Conservation (phyloP, 2,888 invertebrate genomes). For the Xanthorhoe spadicearia region DNA sequence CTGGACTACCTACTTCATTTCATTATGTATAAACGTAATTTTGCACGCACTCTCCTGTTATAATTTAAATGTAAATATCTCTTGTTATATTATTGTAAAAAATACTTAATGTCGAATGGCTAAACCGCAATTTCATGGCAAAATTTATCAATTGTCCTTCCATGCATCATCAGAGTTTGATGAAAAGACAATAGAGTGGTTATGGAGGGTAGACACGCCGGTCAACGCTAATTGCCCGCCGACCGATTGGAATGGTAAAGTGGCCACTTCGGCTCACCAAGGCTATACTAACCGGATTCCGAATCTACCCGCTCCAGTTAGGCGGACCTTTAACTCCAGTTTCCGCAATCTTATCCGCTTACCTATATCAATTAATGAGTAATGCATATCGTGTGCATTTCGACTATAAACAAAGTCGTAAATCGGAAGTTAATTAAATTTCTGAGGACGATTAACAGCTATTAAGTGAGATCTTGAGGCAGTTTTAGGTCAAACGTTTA, state of each 20-base stretch:
- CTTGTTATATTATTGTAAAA: not conserved
- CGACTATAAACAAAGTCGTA: constrained; percentile 9
- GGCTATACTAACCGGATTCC: constrained; percentile 81
- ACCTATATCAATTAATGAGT: constrained; percentile 40
- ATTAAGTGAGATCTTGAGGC: constrained; percentile 24
- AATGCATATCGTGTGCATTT: constrained; percentile 24
- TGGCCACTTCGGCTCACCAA: constrained; percentile 79
- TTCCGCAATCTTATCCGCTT: constrained; percentile 69
- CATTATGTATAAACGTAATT: constrained; percentile 4
- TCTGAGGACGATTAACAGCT: constrained; percentile 14
- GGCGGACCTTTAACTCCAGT: constrained; percentile 76
- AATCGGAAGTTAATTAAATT: constrained; percentile 3
- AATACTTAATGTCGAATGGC: not conserved
- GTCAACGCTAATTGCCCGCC: constrained; percentile 74
- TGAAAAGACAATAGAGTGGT: constrained; percentile 44
- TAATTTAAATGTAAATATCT: not conserved
- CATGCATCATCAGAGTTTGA: constrained; percentile 39
- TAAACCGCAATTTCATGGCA: not conserved
- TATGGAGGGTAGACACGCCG: constrained; percentile 53
- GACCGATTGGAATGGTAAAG: constrained; percentile 80
- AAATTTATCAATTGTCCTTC: not conserved
- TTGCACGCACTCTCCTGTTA: not conserved
- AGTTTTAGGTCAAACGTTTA: constrained; percentile 52
- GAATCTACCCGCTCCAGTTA: constrained; percentile 80
- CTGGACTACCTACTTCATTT: constrained; percentile 28